Evolutionary conservation across 2,888 invertebrate genomes (phyloP).

Genomic region (Furcula furcula): DNA sequence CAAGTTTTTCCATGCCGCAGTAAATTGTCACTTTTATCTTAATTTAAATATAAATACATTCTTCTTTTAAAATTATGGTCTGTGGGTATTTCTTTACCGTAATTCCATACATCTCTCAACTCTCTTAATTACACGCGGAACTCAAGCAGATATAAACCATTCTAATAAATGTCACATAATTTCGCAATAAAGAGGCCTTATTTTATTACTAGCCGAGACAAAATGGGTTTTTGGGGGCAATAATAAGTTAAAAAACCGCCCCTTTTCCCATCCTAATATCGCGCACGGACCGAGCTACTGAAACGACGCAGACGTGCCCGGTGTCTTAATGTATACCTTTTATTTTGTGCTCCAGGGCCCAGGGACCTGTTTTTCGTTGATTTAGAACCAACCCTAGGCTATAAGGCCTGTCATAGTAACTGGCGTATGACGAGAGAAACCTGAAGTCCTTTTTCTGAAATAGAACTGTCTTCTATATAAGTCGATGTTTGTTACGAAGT

Average conservation of each 20-base stretch:
- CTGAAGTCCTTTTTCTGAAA: too few species aligned
- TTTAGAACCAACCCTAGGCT: too few species aligned
- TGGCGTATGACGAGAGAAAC: too few species aligned
- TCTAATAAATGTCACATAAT: slow-evolving; percentile 41
- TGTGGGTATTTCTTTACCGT: background rate
- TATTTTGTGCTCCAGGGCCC: slow-evolving; percentile 19
- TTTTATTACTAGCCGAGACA: slow-evolving; percentile 52
- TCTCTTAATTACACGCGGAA: slow-evolving; percentile 16
- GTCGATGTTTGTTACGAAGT: too few species aligned
- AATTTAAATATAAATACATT: too few species aligned
- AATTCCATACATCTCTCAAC: background rate
- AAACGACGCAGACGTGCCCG: slow-evolving; percentile 65
- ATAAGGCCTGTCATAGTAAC: too few species aligned
- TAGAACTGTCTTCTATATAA: too few species aligned
- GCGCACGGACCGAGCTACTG: slow-evolving; percentile 51
- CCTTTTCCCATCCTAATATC: slow-evolving; percentile 61
- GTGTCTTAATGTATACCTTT: slow-evolving; percentile 52
- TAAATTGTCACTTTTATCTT: too few species aligned
- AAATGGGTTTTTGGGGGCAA: slow-evolving; percentile 59
- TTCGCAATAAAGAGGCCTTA: slow-evolving; percentile 39
- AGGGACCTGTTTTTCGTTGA: slow-evolving; percentile 6
- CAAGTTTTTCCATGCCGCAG: too few species aligned
- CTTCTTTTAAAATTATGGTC: too few species aligned
- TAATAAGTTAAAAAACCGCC: slow-evolving; percentile 64
- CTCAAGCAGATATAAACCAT: slow-evolving; percentile 18